phyloP scores from a whole-genome alignment of 37 sponge, comb jelly and placozoan species.

The Aplysina aerophoba region DNA sequence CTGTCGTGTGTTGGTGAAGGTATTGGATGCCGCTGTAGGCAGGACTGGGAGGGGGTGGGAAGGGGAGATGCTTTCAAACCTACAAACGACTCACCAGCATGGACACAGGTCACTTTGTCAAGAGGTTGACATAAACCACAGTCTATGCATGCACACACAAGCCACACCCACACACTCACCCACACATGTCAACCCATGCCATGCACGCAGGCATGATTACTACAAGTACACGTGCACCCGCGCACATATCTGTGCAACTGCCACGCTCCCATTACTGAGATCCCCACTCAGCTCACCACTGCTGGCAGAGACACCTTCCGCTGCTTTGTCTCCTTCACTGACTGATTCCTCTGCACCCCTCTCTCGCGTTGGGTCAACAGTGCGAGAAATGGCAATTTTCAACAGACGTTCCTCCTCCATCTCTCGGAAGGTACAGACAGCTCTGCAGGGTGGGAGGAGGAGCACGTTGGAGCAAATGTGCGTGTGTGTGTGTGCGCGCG shows the following conservation, averaged over 20 bases:
- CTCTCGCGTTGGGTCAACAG: not conserved
- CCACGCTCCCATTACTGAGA: not conserved
- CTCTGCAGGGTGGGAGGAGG: not conserved
- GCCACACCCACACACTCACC: too few relatives aligned
- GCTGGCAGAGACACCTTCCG: too few relatives aligned
- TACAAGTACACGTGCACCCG: too few relatives aligned
- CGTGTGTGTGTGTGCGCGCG: constrained; percentile 42
- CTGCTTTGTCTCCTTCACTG: not conserved
- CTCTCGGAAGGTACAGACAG: constrained; percentile 33
- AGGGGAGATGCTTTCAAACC: not conserved
- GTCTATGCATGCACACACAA: not conserved
- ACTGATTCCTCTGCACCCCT: not conserved
- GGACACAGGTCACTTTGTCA: too few relatives aligned
- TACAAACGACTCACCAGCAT: too few relatives aligned
- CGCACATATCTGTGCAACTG: not conserved
- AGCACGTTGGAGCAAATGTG: constrained; percentile 18
- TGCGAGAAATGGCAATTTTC: constrained; percentile 62
- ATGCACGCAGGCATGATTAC: too few relatives aligned
- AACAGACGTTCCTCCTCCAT: constrained; percentile 64
- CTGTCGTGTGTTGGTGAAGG: constrained; percentile 73
- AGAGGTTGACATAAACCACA: not conserved
- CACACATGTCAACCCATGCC: too few relatives aligned
- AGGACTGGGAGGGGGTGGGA: not conserved
- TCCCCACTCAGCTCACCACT: not conserved
- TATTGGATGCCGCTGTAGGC: constrained; percentile 12